These are phyloP conservation scores for Plutomurus gul DNA, from an alignment of 1,140 invertebrate species.

Conservation along the genomic window DNA sequence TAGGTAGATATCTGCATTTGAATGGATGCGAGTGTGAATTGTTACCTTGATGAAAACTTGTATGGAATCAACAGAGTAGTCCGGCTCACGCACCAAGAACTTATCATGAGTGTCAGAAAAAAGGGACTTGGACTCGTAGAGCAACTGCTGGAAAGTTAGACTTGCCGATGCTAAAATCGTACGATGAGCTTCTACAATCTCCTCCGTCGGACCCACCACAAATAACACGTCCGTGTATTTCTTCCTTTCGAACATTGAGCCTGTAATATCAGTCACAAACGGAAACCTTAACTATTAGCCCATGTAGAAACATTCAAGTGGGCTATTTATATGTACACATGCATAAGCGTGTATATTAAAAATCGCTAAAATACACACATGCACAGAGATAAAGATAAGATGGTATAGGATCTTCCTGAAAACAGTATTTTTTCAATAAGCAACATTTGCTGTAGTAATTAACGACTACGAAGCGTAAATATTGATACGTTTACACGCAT, in stretches of 20 bases:
- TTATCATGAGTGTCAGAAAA: background rate
- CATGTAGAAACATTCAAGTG: background rate
- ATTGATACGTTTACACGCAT: too few relatives aligned
- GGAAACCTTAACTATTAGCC: background rate
- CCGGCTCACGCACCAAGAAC: conserved; percentile 32
- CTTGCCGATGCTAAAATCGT: conserved; percentile 37
- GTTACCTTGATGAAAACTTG: conserved; percentile 43
- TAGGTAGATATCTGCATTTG: too few relatives aligned
- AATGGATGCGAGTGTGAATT: background rate
- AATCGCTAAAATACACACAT: too few relatives aligned
- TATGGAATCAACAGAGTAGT: conserved; percentile 30
- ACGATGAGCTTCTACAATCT: conserved; percentile 31
- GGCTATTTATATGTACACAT: too few relatives aligned
- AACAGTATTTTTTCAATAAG: too few relatives aligned
- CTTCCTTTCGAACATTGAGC: conserved; percentile 37
- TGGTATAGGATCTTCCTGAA: too few relatives aligned
- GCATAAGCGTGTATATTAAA: too few relatives aligned
- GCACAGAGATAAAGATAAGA: too few relatives aligned
- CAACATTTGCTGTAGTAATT: too few relatives aligned
- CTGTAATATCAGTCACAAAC: conserved; percentile 22
- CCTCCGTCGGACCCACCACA: conserved; percentile 27
- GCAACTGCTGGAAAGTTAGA: conserved; percentile 18
- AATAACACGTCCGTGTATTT: conserved; percentile 38
- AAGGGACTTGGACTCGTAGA: conserved; percentile 27
- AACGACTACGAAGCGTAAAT: too few relatives aligned